Base-by-base conservation (phyloP, 2,888 invertebrate genomes). In the Amiota minor region DNA sequence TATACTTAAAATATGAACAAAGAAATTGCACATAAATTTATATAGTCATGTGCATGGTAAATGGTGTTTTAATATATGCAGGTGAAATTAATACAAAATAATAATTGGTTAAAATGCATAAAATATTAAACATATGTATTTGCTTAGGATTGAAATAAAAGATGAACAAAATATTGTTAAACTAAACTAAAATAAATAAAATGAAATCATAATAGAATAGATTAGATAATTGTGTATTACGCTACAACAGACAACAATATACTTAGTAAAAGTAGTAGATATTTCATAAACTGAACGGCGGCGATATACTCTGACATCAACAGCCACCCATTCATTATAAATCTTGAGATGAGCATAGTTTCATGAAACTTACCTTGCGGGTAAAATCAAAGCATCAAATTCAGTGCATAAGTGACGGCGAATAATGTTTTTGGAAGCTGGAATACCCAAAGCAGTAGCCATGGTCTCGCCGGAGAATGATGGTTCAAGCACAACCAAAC, bases 391-490 rank as follows among this genome's bases (percentile, higher is more conserved):
- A 71, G 95, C 94, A 90, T 97, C 97, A 84, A 98, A 93, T 91
- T 98, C 97, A 8, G 97, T 95, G 77, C 95, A 94, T 79, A 98
- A 92, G 91, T 98, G 98, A 83, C 97, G 92, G 83, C 97, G 92
- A 82, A 98, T 96, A 90, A 98, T 97, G 88, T 96, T 96, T 89
- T 97, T 97, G 50, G 96, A 95, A 16, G 96, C 95, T 61, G 97
- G 97, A 84, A 98, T 97, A 72, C 97, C 97, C 77, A 97, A 91
- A 0, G 97, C 96, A 10, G 96, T 96, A 67, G 98, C 97, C 94
- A 98, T 96, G 62, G 97, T 97, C 90, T 98, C 98, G 47, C 97
- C 96, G 73, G 95, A 97, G 90, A 98, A 97, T 14, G 97, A 96
- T 16, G 97, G 96, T 88, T 98, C 98, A 84, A 98, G 90, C 16